Conservation (phyloP, 2,888 invertebrate genomes). For the Mayetiola destructor region DNA sequence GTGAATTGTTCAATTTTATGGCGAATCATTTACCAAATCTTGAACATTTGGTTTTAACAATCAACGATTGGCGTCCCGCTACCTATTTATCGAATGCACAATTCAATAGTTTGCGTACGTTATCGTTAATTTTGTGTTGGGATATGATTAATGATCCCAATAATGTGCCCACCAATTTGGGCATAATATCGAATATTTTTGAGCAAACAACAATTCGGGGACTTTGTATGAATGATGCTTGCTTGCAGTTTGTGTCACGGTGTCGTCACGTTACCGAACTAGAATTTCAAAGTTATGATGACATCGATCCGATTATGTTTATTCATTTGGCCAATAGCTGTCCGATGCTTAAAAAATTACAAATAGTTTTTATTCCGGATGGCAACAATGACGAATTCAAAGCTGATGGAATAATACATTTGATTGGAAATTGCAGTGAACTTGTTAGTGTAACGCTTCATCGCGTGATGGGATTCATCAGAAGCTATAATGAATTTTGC, state of each 20-base stretch:
- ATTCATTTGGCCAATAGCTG: not conserved
- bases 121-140: not conserved
- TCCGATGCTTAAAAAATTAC: not conserved
- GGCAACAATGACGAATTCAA: not conserved
- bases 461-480: not conserved
- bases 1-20: conserved; percentile 6
- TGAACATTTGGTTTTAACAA: not conserved
- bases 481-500: not conserved
- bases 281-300: not conserved
- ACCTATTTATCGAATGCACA: not conserved
- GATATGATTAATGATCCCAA: not conserved
- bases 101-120: not conserved
- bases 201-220: not conserved
- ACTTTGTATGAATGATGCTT: not conserved
- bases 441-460: not conserved
- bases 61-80: not conserved
- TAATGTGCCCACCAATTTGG: not conserved
- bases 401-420: not conserved
- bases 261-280: not conserved
- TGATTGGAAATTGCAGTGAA: not conserved
- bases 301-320: not conserved
- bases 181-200: not conserved
- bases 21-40: not conserved
- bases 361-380: not conserved
- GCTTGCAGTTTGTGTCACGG: not conserved